Conservation (phyloP, 2,888 invertebrate species). For the Ganaspis brasiliensis region DNA sequence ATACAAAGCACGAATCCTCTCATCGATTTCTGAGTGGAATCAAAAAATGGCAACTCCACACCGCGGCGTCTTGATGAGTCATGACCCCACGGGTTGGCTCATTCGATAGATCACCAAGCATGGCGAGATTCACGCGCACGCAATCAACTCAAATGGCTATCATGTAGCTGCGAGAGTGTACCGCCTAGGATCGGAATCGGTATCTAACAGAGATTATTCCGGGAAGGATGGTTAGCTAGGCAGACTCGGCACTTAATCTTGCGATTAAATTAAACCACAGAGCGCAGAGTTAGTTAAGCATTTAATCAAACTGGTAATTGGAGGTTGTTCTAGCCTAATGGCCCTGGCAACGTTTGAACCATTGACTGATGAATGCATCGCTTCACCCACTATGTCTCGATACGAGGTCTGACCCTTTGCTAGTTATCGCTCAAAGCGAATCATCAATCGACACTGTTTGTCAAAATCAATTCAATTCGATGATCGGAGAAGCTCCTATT, state of each 20-base stretch:
- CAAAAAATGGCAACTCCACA: slow-evolving; percentile 62
- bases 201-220: slow-evolving; percentile 69
- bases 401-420: slow-evolving; percentile 44
- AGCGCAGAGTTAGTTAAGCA: slow-evolving; percentile 79
- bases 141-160: slow-evolving; percentile 69
- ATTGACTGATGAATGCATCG: slow-evolving; percentile 73
- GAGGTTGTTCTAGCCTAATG: slow-evolving; percentile 78
- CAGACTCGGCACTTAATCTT: slow-evolving; percentile 75
- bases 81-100: slow-evolving; percentile 62
- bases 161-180: slow-evolving; percentile 31
- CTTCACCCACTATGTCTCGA: slow-evolving; percentile 52
- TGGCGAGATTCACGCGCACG: slow-evolving; percentile 70
- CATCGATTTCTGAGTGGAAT: slow-evolving; percentile 61
- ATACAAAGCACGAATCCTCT: slow-evolving; percentile 52
- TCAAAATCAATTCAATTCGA: slow-evolving; percentile 17
- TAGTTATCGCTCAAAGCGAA: slow-evolving; percentile 48
- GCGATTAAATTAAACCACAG: slow-evolving; percentile 79
- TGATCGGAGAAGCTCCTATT: not conserved
- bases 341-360: slow-evolving; percentile 68
- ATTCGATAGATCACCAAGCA: slow-evolving; percentile 73
- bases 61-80: slow-evolving; percentile 68
- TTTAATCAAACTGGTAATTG: slow-evolving; percentile 80
- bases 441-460: slow-evolving; percentile 14
- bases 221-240: slow-evolving; percentile 67
- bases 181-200: slow-evolving; percentile 65